These are phyloP conservation scores for Ectemnius cavifrons DNA, from an alignment of 2,888 invertebrate species.

Conservation along the genomic window DNA sequence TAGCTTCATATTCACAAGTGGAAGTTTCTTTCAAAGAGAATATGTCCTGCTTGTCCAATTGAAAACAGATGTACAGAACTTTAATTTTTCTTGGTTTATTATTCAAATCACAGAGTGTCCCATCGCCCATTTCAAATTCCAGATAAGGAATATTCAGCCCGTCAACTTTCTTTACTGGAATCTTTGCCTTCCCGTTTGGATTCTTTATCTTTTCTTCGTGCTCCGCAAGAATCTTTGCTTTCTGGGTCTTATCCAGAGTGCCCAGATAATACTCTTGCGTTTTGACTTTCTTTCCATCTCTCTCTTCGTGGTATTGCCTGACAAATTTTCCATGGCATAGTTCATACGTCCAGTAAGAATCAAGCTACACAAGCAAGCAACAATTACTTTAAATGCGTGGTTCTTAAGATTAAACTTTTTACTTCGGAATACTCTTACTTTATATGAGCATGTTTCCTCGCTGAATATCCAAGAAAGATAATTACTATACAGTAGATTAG, in stretches of 20 bases:
- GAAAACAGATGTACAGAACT: conserved; percentile 93
- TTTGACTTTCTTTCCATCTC: conserved; percentile 91
- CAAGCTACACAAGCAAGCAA: conserved; percentile 79
- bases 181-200: conserved; percentile 78
- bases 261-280: conserved; percentile 93
- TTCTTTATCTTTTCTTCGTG: conserved; percentile 80
- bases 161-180: conserved; percentile 87
- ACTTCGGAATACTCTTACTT: conserved; percentile 74
- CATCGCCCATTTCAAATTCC: conserved; percentile 91
- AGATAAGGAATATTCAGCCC: conserved; percentile 93
- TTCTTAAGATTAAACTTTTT: too few species aligned
- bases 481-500: conserved; percentile 84
- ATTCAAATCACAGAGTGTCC: conserved; percentile 95
- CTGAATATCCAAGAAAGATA: conserved; percentile 87
- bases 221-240: conserved; percentile 80
- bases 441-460: conserved; percentile 90
- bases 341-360: conserved; percentile 98
- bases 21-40: conserved; percentile 95
- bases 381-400: too few species aligned
- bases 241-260: conserved; percentile 84
- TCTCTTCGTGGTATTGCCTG: conserved; percentile 96
- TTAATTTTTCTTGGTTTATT: conserved; percentile 89
- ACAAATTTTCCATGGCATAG: conserved; percentile 95
- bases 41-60: conserved; percentile 93
- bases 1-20: conserved; percentile 95